Evolutionary conservation across 2,888 invertebrate species (phyloP).

Genomic region (Panopea generosa): DNA sequence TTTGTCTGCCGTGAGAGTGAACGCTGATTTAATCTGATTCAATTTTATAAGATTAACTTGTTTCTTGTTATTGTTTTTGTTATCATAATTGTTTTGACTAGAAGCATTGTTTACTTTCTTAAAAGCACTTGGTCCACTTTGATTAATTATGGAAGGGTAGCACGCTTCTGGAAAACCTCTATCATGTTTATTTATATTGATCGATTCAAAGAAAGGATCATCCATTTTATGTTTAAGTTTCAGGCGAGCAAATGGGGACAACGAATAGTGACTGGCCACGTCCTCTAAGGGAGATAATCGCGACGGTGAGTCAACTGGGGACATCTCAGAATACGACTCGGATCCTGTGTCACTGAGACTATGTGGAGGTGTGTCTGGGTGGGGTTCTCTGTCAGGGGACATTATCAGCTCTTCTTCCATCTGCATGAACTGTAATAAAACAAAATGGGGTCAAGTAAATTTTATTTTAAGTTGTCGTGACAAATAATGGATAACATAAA

Average conservation of each 20-base stretch:
- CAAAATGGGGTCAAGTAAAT: too few species aligned
- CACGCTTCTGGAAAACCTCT: constrained; percentile 9
- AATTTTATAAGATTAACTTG: constrained; percentile 68
- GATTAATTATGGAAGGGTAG: constrained; percentile 19
- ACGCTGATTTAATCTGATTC: constrained; percentile 77
- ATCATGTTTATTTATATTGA: constrained; percentile 24
- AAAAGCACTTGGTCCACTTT: constrained; percentile 48
- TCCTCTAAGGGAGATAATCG: too few species aligned
- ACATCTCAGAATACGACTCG: constrained; percentile 32
- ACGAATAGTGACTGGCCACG: constrained; percentile 14
- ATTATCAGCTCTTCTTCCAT: constrained; percentile 38
- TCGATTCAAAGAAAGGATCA: constrained; percentile 38
- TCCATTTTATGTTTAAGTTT: constrained; percentile 50
- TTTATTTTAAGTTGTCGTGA: background rate
- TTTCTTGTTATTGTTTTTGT: constrained; percentile 19
- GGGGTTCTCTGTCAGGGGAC: constrained; percentile 10
- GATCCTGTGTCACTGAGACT: constrained; percentile 29
- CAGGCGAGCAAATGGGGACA: constrained; percentile 42
- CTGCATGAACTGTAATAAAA: constrained; percentile 39
- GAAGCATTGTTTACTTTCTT: constrained; percentile 42
- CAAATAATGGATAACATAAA: background rate
- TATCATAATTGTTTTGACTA: constrained; percentile 33
- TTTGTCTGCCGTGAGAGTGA: constrained; percentile 53
- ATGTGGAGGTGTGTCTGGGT: constrained; percentile 9
- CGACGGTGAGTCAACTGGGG: constrained; percentile 24